Evolutionary conservation across 2,113 vertebrate species (phyloP), one percentile per base, ranked within the genome.

Genomic region (Scatophagus argus): DNA sequence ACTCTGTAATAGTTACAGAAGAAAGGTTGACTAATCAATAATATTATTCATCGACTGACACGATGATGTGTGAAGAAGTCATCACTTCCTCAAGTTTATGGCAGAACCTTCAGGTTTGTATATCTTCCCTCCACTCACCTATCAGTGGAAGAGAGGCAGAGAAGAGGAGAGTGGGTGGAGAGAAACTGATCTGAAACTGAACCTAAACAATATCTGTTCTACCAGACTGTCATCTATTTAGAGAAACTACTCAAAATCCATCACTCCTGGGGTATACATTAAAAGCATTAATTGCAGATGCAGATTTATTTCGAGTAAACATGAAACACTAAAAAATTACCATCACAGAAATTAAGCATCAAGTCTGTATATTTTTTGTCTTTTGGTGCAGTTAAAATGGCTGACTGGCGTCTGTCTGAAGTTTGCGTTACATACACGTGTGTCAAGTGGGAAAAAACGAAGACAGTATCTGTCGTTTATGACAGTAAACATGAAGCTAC

Each of bases 131-230:
- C 60, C 65, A 67, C 66, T 61, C 63, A 41, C 23, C 59, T 21
- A 54, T 70, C 23, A 34, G 41, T 41, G 64, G 36, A 74, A 39
- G 39, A 72, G 29, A 41, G 55, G 44, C 34, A 58, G 62, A 39
- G 34, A 38, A 61, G 54, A 63, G 62, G 58, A 29, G 23, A 64
- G 47, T 46, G 49, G 67, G 65, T 12, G 76, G 13, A 52, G 41
- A 23, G 56, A 73, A 67, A 72, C 13, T 31, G 25, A 69, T 73
- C 55, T 78, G 64, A 71, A 62, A 66, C 13, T 2, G 16, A 77
- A 75, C 23, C 12, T 72, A 25, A 67, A 68, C 70, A 65, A 32
- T 27, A 6, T 5, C 32, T 60, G 38, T 38, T 60, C 21, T 2
- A 38, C 56, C 2, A 10, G 23, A 23, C 36, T 39, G 6, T 39